These are phyloP conservation scores for Cervus canadensis DNA, from an alignment of 2,113 vertebrate species.

Conservation along the genomic window DNA sequence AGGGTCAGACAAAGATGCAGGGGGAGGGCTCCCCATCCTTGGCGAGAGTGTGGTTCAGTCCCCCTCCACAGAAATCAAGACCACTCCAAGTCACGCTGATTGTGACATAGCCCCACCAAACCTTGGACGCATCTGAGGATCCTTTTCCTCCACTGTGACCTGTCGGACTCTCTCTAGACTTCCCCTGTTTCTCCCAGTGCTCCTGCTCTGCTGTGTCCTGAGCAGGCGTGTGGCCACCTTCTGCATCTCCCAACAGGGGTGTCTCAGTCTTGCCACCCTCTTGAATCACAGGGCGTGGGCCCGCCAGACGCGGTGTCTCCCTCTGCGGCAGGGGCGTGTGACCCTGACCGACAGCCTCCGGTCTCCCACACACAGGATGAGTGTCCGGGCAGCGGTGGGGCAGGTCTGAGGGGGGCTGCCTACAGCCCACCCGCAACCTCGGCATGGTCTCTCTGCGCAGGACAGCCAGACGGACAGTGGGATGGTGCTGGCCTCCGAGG, in stretches of 20 bases:
- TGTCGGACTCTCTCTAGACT: background rate
- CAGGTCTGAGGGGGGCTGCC: background rate
- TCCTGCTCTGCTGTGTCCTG: background rate
- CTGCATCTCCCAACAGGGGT: no score
- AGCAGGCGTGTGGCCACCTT: background rate
- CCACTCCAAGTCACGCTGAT: background rate
- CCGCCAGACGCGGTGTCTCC: background rate
- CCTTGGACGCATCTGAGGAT: background rate
- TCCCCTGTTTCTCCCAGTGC: background rate
- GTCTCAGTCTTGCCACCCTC: background rate
- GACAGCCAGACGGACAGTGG: conserved; percentile 99
- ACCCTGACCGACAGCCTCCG: background rate
- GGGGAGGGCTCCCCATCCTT: background rate
- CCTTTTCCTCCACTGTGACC: background rate
- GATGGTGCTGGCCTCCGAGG: conserved; percentile 98
- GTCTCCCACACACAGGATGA: background rate
- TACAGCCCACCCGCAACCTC: background rate
- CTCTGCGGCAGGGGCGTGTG: rapidly evolving
- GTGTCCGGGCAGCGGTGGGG: background rate
- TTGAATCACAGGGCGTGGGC: rapidly evolving
- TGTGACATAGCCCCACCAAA: background rate
- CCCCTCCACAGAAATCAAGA: background rate
- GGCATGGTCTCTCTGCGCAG: conserved; percentile 79
- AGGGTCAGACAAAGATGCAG: background rate
- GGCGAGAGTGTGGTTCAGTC: background rate